A percentile compares a stretch with the other conserved stretches of the same genome.
These are phyloP conservation scores for Aurelia sp. DNA, from an alignment of 30 jellyfish, hydroid and myxozoan genomes.

Conservation along the genomic window DNA sequence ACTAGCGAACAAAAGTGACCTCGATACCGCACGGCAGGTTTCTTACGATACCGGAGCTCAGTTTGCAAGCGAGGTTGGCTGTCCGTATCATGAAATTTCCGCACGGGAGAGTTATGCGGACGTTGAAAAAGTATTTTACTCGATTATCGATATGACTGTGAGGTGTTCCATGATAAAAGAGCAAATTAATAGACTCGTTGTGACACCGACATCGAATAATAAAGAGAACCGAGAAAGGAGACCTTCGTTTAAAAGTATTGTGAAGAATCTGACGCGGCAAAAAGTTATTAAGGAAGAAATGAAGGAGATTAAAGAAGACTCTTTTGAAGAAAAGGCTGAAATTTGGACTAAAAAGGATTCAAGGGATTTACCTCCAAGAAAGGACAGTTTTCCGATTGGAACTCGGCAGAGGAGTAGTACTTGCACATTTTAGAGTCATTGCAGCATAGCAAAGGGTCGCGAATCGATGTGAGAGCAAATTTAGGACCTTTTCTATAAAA, in stretches of 20 bases:
- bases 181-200: conserved; percentile 36
- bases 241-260: conserved; percentile 60
- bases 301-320: conserved; percentile 13
- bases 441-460: too few species aligned
- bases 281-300: conserved; percentile 61
- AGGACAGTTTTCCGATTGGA: not conserved
- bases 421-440: conserved; percentile 28
- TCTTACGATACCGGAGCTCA: conserved; percentile 43
- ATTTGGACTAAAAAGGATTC: not conserved
- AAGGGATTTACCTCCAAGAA: not conserved
- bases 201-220: conserved; percentile 26
- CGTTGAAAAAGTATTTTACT: conserved; percentile 55
- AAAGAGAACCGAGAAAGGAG: conserved; percentile 59
- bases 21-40: conserved; percentile 34
- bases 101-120: conserved; percentile 68
- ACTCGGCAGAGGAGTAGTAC: conserved; percentile 66
- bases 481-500: too few species aligned
- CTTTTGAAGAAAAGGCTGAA: not conserved
- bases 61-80: conserved; percentile 75
- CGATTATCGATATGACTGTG: conserved; percentile 58
- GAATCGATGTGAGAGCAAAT: too few species aligned
- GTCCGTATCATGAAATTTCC: conserved; percentile 72
- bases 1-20: conserved; percentile 60
- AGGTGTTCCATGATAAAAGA: conserved; percentile 63
- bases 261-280: conserved; percentile 60